Conservation (phyloP, 2,888 invertebrate species). For the Nephrotoma flavescens region DNA sequence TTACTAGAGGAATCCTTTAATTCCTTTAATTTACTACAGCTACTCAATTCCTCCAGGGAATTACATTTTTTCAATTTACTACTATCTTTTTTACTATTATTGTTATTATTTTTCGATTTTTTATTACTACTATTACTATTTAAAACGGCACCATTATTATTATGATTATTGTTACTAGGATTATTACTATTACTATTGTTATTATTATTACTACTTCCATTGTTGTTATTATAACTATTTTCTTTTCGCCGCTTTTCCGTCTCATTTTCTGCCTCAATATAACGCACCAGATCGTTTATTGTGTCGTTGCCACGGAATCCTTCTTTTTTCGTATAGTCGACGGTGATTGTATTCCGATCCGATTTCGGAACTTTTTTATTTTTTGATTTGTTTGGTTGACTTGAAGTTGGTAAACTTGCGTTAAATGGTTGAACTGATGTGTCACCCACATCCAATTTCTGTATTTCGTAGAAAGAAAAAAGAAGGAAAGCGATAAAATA, state of each 20-base stretch:
- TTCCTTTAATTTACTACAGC: conserved; percentile 58
- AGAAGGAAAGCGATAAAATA: neutral
- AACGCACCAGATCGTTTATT: conserved; percentile 60
- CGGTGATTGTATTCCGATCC: conserved; percentile 35
- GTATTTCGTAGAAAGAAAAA: neutral
- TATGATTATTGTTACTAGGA: neutral
- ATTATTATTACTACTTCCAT: conserved; percentile 13
- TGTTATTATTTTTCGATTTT: conserved; percentile 1
- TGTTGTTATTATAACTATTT: conserved; percentile 18
- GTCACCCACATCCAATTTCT: conserved; percentile 54
- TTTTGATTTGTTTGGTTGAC: conserved; percentile 42
- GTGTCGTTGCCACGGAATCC: conserved; percentile 69
- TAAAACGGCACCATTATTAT: neutral
- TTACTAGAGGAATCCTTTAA: conserved; percentile 37
- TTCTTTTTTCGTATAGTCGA: conserved; percentile 45
- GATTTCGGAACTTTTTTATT: conserved; percentile 40
- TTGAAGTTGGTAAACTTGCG: conserved; percentile 33
- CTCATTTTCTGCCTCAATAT: conserved; percentile 46
- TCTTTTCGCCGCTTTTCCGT: conserved; percentile 36
- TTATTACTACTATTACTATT: neutral
- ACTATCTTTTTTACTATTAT: conserved; percentile 25
- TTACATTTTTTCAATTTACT: conserved; percentile 48
- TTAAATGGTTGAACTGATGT: conserved; percentile 49
- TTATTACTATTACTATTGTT: conserved; percentile 4
- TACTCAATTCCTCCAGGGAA: conserved; percentile 62